Evolutionary conservation across 2,888 invertebrate genomes (phyloP), one percentile per base, ranked within the genome.

Genomic region (Acrobeloides nanus): DNA sequence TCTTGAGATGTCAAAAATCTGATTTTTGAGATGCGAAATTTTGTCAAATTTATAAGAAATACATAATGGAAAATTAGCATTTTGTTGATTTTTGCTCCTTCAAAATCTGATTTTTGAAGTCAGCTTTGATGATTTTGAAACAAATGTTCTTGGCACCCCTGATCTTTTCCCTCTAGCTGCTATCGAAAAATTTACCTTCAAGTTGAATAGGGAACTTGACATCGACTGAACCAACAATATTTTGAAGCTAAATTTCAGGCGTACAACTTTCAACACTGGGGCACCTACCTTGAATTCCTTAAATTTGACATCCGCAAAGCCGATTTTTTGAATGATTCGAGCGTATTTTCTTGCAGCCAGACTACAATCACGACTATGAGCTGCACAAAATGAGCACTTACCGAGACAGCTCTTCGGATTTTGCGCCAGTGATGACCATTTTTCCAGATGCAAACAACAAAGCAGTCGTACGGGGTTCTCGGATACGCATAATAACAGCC

Each of bases 401-500:
- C 45, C 24, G 17, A 1, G 84, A 84, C 69, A 82, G 82, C 55
- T 84, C 84, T 75, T 86, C 85, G 75, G 84, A 84, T 76, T 85
- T 86, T 0, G 86, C 85, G 24, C 86, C 86, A 1, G 86, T 86
- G 70, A 85, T 85, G 3, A 86, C 85, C 84, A 86, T 85, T 78
- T 86, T 86, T 1, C 85, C 85, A 4, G 84, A 84, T 61, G 83
- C 83, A 68, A 86, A 86, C 53, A 86, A 85, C 3, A 86, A 76
- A 20, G 85, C 85, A 2, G 85, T 86, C 0, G 85, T 95, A 43
- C 81, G 69, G 0, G 81, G 81, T 40, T 86, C 93, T 72, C 93
- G 81, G 61, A 84, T 84, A 67, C 84, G 76, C 95, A 97, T 97
- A 46, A 97, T 95, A 3, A 97, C 93, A 31, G 95, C 95, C 41